A percentile compares a stretch with the other conserved stretches of the same genome.
Evolutionary conservation across 1,140 invertebrate genomes (phyloP).

Genomic region (Neelides sp.): DNA sequence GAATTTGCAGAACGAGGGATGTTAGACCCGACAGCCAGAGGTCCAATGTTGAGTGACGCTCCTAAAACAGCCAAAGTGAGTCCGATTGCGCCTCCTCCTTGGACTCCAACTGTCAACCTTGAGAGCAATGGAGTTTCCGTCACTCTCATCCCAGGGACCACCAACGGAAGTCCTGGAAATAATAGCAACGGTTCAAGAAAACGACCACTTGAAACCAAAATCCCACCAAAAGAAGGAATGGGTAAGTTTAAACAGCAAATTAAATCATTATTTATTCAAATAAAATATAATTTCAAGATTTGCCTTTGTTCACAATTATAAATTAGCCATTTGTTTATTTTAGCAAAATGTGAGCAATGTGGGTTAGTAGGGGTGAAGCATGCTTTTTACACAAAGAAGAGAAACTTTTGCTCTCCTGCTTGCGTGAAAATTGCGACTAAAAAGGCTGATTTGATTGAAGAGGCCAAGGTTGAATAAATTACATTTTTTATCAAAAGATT

Average conservation of each 20-base stretch:
- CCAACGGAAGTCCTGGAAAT: too few species aligned
- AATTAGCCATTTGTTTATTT: constrained; percentile 32
- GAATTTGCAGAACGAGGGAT: constrained; percentile 1
- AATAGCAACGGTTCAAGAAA: too few species aligned
- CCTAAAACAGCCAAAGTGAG: constrained; percentile 11
- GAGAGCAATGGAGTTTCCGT: constrained; percentile 16
- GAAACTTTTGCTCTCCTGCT: constrained; percentile 61
- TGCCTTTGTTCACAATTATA: not conserved
- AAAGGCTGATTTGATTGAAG: constrained; percentile 1
- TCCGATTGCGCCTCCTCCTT: not conserved
- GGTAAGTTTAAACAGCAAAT: constrained; percentile 8
- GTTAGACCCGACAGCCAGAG: constrained; percentile 9
- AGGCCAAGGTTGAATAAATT: constrained; percentile 35
- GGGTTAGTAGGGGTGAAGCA: constrained; percentile 77
- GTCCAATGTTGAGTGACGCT: constrained; percentile 11
- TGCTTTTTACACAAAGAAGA: constrained; percentile 74
- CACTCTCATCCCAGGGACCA: constrained; percentile 4
- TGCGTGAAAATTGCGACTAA: constrained; percentile 46
- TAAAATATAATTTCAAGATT: not conserved
- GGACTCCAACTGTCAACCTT: not conserved
- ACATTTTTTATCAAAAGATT: too few species aligned
- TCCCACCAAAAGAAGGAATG: constrained; percentile 6
- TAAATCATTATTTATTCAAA: constrained; percentile 3
- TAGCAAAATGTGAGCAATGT: constrained; percentile 77
- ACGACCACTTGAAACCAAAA: not conserved